phyloP scores from a whole-genome alignment of 2,113 vertebrate species.

The Thermophis baileyi region DNA sequence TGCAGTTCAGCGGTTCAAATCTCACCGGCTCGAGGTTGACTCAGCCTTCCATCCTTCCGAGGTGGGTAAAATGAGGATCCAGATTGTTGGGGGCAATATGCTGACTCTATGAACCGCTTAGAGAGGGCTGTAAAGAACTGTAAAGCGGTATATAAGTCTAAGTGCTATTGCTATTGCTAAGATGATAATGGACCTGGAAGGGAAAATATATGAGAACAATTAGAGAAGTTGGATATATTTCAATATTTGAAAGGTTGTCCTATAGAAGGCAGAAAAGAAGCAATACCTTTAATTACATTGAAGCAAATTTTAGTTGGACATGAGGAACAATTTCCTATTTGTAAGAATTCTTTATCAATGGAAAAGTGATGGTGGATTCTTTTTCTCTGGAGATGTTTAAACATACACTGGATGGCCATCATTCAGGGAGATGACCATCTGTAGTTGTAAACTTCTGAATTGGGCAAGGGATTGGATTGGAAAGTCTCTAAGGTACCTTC shows the following conservation, averaged over 20 bases:
- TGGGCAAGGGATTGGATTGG: not conserved
- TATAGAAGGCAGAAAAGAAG: not conserved
- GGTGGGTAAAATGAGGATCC: too few species aligned
- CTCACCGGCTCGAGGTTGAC: too few species aligned
- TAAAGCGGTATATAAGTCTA: too few species aligned
- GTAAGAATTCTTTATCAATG: not conserved
- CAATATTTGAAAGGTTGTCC: not conserved
- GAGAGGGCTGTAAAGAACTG: too few species aligned
- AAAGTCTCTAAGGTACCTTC: not conserved
- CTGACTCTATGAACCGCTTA: too few species aligned
- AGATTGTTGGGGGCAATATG: too few species aligned
- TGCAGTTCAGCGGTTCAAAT: too few species aligned
- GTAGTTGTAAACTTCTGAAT: not conserved
- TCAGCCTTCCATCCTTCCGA: too few species aligned
- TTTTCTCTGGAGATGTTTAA: not conserved
- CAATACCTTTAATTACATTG: not conserved
- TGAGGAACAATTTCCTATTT: not conserved
- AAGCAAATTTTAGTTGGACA: not conserved
- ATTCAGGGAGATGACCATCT: not conserved
- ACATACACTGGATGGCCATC: not conserved
- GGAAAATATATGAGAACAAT: not conserved
- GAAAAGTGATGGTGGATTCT: not conserved
- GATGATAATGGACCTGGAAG: not conserved
- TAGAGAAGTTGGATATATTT: not conserved
- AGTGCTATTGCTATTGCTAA: too few species aligned